A percentile compares a stretch with the other conserved stretches of the same genome.
These are phyloP conservation scores for Zosterops lateralis DNA, from an alignment of 2,113 vertebrate species.

Conservation along the genomic window DNA sequence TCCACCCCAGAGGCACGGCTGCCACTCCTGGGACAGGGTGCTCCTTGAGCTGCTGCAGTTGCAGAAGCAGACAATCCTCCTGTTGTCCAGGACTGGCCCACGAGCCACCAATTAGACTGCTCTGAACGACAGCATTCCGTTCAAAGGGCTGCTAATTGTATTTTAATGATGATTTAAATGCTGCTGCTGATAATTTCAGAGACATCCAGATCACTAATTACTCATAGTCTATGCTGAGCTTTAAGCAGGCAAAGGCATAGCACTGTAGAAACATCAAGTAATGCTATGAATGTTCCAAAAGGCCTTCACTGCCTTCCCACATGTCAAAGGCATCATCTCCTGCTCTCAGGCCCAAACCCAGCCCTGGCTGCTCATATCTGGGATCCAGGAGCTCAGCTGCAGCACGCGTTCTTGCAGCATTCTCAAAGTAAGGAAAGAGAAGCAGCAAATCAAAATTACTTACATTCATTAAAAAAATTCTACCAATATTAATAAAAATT, in stretches of 20 bases:
- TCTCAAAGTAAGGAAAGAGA: not conserved
- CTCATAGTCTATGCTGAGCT: not conserved
- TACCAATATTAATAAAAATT: not conserved
- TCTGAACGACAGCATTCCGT: not conserved
- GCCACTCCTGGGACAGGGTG: not conserved
- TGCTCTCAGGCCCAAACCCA: not conserved
- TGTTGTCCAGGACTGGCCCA: not conserved
- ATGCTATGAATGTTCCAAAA: not conserved
- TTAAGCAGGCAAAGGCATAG: not conserved
- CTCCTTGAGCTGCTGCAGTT: not conserved
- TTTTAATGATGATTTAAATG: not conserved
- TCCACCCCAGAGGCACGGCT: not conserved
- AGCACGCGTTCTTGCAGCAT: not conserved
- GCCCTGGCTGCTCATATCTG: not conserved
- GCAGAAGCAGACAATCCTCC: not conserved
- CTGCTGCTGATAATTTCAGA: not conserved
- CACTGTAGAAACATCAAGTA: not conserved
- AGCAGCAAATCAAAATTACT: not conserved
- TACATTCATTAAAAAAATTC: not conserved
- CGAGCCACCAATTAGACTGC: not conserved
- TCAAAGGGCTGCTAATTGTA: conserved; percentile 10
- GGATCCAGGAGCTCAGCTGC: not conserved
- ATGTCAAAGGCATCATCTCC: not conserved
- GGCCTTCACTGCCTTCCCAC: not conserved
- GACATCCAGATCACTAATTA: not conserved